Conservation (phyloP, 2,113 vertebrate species). For the Athene noctua region DNA sequence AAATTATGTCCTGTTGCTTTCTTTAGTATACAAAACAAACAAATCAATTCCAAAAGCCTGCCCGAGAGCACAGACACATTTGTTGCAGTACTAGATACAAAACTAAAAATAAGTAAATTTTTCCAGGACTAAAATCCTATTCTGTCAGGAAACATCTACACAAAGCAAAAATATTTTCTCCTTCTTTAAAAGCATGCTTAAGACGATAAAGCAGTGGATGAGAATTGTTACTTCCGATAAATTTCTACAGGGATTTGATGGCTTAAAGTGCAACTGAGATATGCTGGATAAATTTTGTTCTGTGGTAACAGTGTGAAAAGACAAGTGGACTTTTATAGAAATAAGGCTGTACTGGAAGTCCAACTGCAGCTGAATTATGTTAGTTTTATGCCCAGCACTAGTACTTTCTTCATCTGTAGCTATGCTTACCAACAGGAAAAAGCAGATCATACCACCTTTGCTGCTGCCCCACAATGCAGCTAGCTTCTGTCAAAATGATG, state of each 20-base stretch:
- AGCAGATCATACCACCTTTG: neutral
- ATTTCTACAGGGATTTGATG: neutral
- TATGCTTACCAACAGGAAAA: neutral
- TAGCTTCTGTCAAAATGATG: neutral
- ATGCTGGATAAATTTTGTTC: neutral
- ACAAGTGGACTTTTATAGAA: neutral
- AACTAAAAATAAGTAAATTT: neutral
- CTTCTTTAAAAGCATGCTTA: fast-evolving
- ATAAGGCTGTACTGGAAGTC: neutral
- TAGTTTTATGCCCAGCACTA: neutral
- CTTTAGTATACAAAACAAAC: neutral
- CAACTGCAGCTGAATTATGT: neutral
- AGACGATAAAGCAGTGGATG: neutral
- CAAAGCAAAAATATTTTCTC: neutral
- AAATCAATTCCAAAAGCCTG: neutral
- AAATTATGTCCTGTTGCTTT: neutral
- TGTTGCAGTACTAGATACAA: neutral
- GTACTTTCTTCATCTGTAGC: neutral
- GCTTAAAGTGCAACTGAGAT: neutral
- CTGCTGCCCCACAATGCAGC: neutral
- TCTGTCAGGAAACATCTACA: neutral
- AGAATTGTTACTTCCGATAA: neutral
- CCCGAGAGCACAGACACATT: neutral
- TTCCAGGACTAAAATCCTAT: neutral
- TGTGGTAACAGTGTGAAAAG: neutral